Conservation (phyloP, 2,113 vertebrate genomes). For the Chloebia gouldiae region DNA sequence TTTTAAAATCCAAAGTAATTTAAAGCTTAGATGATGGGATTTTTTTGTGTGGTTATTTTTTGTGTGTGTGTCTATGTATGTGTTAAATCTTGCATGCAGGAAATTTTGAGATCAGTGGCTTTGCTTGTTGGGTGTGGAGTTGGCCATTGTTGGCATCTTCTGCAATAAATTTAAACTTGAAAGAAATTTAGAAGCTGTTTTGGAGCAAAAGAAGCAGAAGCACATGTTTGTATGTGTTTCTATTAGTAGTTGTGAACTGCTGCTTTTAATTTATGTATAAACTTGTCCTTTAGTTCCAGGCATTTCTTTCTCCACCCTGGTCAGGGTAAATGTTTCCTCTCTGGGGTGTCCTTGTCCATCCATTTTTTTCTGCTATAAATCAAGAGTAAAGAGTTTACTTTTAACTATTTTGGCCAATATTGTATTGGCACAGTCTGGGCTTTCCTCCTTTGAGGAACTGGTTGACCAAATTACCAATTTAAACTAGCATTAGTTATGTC, state of each 20-base stretch:
- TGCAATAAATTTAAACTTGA: conserved; percentile 39
- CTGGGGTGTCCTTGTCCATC: neutral
- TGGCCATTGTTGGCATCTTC: conserved; percentile 42
- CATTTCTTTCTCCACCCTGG: conserved; percentile 11
- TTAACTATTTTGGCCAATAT: neutral
- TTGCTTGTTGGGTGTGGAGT: conserved; percentile 24
- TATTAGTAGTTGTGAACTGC: conserved; percentile 42
- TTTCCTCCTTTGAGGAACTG: neutral
- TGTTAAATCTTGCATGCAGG: neutral
- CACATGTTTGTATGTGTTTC: conserved; percentile 43
- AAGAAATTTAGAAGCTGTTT: conserved; percentile 18
- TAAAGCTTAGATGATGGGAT: conserved; percentile 23
- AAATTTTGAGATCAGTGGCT: conserved; percentile 27
- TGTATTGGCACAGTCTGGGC: neutral
- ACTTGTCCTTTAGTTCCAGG: conserved; percentile 2
- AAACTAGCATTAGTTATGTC: neutral
- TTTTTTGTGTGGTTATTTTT: neutral
- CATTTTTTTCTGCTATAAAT: conserved; percentile 20
- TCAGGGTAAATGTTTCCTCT: conserved; percentile 11
- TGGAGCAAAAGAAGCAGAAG: conserved; percentile 42
- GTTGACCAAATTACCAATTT: conserved; percentile 11
- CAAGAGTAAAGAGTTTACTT: conserved; percentile 9
- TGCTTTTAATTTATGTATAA: conserved; percentile 41
- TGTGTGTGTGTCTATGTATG: neutral
- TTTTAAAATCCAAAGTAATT: conserved; percentile 61